Conservation (phyloP, 2,888 invertebrate species). For the Vanessa cardui region DNA sequence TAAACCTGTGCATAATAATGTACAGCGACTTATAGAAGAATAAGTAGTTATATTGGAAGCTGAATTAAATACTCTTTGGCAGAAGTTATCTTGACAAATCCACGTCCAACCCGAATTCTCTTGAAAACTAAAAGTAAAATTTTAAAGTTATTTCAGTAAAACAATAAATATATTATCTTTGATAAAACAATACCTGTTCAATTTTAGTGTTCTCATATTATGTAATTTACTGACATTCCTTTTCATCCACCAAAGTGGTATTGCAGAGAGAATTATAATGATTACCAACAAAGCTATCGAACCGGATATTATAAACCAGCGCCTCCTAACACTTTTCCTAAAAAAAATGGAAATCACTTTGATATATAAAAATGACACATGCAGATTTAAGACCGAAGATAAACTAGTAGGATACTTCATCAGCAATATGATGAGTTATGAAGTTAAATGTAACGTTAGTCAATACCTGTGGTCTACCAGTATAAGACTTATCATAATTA, state of each 20-base stretch:
- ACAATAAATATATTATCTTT: neutral
- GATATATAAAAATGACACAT: neutral
- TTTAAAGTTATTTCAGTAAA: no score
- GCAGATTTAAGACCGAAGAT: neutral
- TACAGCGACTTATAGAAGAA: slow-evolving; percentile 85
- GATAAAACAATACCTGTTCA: neutral
- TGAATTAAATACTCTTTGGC: slow-evolving; percentile 53
- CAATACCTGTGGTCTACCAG: no score
- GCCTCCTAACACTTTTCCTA: slow-evolving; percentile 19
- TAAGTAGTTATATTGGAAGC: slow-evolving; percentile 41
- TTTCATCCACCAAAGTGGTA: slow-evolving; percentile 27
- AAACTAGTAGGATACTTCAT: no score
- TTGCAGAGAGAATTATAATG: slow-evolving; percentile 28
- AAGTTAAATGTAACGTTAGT: no score
- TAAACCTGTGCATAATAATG: slow-evolving; percentile 86
- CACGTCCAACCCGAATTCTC: slow-evolving; percentile 45
- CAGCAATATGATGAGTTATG: no score
- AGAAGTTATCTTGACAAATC: slow-evolving; percentile 57
- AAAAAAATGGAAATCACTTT: neutral
- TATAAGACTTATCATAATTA: no score
- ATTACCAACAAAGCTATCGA: slow-evolving; percentile 19
- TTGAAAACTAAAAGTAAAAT: slow-evolving; percentile 15
- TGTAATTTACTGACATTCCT: neutral
- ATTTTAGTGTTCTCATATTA: neutral
- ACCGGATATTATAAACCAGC: slow-evolving; percentile 16